These are phyloP conservation scores for Bungarus multicinctus DNA, from an alignment of 2,113 vertebrate species.

Conservation along the genomic window DNA sequence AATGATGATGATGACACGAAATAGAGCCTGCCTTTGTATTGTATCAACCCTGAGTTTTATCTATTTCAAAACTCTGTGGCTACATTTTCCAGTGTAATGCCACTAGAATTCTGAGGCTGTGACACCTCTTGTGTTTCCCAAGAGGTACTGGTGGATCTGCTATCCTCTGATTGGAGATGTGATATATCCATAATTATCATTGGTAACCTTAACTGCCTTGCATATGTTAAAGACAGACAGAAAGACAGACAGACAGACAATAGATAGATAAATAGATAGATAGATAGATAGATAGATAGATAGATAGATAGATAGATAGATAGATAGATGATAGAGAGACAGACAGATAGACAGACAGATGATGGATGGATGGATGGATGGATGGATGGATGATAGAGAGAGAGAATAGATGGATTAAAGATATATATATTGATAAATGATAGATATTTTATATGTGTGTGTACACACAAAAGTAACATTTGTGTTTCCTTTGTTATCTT, in stretches of 20 bases:
- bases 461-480: neutral
- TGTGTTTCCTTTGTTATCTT: neutral
- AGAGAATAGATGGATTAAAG: no score
- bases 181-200: neutral
- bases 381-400: no score
- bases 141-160: neutral
- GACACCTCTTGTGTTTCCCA: neutral
- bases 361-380: no score
- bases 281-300: no score
- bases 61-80: neutral
- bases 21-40: neutral
- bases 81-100: neutral
- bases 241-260: no score
- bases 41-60: neutral
- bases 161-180: neutral
- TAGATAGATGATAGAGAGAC: no score
- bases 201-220: neutral
- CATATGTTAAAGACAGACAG: neutral
- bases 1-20: neutral
- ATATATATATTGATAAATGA: no score
- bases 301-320: no score
- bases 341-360: no score
- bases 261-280: no score
- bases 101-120: no score
- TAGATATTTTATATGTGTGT: no score